A percentile compares a stretch with the other conserved stretches of the same genome.
phyloP scores from a whole-genome alignment of 2,888 invertebrate species.

The Boloria selene region DNA sequence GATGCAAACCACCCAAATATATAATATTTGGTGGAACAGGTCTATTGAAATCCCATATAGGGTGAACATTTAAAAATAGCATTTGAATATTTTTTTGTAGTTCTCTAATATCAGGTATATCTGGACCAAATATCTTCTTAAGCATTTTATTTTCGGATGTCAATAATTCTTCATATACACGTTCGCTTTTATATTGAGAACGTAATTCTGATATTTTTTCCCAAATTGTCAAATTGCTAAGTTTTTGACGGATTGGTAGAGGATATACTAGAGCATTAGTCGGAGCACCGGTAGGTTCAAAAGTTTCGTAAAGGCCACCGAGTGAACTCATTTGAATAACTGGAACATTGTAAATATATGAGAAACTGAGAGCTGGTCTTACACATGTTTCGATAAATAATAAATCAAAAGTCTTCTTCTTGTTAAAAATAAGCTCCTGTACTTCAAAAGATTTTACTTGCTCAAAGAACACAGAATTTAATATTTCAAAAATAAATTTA shows the following conservation, averaged over 20 bases:
- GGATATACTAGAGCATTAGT: slow-evolving; percentile 50
- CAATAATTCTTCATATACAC: slow-evolving; percentile 23
- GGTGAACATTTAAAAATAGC: slow-evolving; percentile 66
- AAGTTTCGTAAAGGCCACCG: slow-evolving; percentile 41
- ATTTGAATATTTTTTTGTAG: slow-evolving; percentile 54
- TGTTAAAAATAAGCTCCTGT: slow-evolving; percentile 36
- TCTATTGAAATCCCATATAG: slow-evolving; percentile 55
- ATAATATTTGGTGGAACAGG: slow-evolving; percentile 67
- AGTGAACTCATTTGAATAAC: slow-evolving; percentile 58
- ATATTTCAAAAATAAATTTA: background rate
- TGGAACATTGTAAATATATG: slow-evolving; percentile 54
- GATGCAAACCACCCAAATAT: slow-evolving; percentile 66
- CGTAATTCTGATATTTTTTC: slow-evolving; percentile 41
- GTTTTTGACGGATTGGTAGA: slow-evolving; percentile 33
- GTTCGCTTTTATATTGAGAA: slow-evolving; percentile 23
- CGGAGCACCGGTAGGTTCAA: slow-evolving; percentile 46
- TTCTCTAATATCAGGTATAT: slow-evolving; percentile 44
- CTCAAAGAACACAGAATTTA: slow-evolving; percentile 23
- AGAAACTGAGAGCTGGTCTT: slow-evolving; percentile 45
- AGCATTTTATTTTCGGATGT: slow-evolving; percentile 39
- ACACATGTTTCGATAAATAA: slow-evolving; percentile 51
- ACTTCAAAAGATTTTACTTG: slow-evolving; percentile 40
- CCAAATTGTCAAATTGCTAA: slow-evolving; percentile 44
- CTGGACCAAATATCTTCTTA: slow-evolving; percentile 44
- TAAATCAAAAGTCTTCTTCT: slow-evolving; percentile 50